phyloP scores from a whole-genome alignment of 2,888 invertebrate species.

The Spodoptera exigua region DNA sequence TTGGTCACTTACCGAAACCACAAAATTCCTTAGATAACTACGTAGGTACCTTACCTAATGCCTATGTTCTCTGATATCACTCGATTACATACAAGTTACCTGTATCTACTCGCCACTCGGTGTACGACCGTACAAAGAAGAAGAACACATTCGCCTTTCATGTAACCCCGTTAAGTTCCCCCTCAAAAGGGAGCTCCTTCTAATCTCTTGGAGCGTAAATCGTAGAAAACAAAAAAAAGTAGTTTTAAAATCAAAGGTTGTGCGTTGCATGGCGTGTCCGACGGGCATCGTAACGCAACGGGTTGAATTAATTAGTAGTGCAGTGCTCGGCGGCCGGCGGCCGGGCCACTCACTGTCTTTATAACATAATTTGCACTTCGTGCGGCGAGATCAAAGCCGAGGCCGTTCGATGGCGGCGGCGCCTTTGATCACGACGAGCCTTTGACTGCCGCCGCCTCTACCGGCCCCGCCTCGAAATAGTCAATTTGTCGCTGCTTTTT shows the following conservation, averaged over 20 bases:
- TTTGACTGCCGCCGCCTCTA: slow-evolving; percentile 86
- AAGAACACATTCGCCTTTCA: slow-evolving; percentile 20
- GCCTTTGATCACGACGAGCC: slow-evolving; percentile 87
- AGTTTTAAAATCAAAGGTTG: slow-evolving; percentile 45
- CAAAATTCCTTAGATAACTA: not conserved
- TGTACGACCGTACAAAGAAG: too few species aligned
- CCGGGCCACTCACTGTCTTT: slow-evolving; percentile 87
- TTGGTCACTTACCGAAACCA: not conserved
- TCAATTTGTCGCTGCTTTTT: slow-evolving; percentile 86
- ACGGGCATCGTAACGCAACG: slow-evolving; percentile 64
- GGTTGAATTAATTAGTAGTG: slow-evolving; percentile 87
- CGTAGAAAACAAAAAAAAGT: slow-evolving; percentile 41
- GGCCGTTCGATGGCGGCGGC: slow-evolving; percentile 85
- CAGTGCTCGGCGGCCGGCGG: slow-evolving; percentile 79
- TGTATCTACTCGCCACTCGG: too few species aligned
- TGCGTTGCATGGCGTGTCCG: slow-evolving; percentile 52
- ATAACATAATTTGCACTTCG: slow-evolving; percentile 90
- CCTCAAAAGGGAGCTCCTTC: slow-evolving; percentile 21
- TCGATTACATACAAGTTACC: not conserved
- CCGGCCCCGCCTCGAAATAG: slow-evolving; percentile 86
- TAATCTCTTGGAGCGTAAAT: slow-evolving; percentile 39
- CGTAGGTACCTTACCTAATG: too few species aligned
- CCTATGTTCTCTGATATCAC: too few species aligned
- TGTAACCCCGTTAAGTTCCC: slow-evolving; percentile 37
- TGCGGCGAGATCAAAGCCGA: slow-evolving; percentile 87